Evolutionary conservation across 2,888 invertebrate genomes (phyloP).

Genomic region (Cantharis nigra): DNA sequence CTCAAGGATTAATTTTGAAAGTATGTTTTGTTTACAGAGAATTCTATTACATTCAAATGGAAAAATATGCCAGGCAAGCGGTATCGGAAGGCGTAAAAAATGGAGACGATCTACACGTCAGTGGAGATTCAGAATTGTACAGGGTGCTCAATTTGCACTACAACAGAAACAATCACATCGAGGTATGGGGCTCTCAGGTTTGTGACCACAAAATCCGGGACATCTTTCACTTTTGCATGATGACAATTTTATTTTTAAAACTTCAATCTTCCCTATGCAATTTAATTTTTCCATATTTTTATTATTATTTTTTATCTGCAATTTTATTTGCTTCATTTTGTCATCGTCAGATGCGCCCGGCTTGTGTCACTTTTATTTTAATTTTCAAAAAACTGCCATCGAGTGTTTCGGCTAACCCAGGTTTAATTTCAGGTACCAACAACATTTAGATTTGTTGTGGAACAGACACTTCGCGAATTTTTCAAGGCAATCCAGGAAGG

Average conservation of each 20-base stretch:
- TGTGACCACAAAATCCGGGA: slow-evolving; percentile 54
- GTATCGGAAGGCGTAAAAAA: slow-evolving; percentile 95
- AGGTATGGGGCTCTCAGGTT: slow-evolving; percentile 79
- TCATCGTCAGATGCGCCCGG: slow-evolving; percentile 5
- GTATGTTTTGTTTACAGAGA: slow-evolving; percentile 77
- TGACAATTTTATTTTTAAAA: background rate
- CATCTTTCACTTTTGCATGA: slow-evolving; percentile 29
- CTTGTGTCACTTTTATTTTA: slow-evolving; percentile 17
- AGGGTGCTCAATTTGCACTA: slow-evolving; percentile 98
- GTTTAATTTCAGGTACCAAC: slow-evolving; percentile 80
- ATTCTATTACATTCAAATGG: slow-evolving; percentile 99
- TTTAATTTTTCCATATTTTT: no score
- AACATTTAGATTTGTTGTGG: slow-evolving; percentile 95
- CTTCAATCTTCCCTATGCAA: background rate
- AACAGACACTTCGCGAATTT: slow-evolving; percentile 97
- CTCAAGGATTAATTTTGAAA: slow-evolving; percentile 19
- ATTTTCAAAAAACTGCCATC: background rate
- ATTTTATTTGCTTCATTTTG: background rate
- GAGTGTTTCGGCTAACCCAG: background rate
- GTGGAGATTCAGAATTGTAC: slow-evolving; percentile 95
- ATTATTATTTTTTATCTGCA: no score
- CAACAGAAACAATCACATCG: slow-evolving; percentile 96
- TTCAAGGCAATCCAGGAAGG: slow-evolving; percentile 97
- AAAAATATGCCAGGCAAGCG: slow-evolving; percentile 98
- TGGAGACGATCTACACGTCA: slow-evolving; percentile 91